Percentiles rank a stretch among this genome's conserved stretches.
Conservation (phyloP, 37 sponge, comb jelly and placozoan species). For the Axinella damicornis region DNA sequence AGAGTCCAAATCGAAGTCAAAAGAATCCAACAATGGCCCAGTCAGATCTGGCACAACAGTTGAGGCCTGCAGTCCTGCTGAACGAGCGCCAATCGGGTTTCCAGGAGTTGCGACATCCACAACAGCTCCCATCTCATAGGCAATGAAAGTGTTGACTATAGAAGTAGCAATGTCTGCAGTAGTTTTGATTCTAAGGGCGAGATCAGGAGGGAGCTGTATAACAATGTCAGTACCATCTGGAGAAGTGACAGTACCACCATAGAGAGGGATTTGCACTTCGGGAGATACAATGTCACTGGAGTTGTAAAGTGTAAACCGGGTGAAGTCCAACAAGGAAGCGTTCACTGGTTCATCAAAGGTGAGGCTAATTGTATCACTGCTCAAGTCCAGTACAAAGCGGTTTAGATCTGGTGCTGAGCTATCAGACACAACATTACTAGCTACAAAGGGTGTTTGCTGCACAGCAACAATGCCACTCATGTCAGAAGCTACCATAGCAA, state of each 20-base stretch:
- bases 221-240: constrained; percentile 61
- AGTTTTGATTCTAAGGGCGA: constrained; percentile 74
- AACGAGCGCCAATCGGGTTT: constrained; percentile 11
- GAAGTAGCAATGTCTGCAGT: constrained; percentile 48
- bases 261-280: constrained; percentile 17
- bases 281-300: background rate
- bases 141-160: constrained; percentile 63
- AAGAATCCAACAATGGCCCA: constrained; percentile 74
- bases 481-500: constrained; percentile 56
- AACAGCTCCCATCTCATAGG: constrained; percentile 31
- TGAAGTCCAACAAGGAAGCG: constrained; percentile 51
- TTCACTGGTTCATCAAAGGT: constrained; percentile 92
- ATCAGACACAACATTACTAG: constrained; percentile 59
- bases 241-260: constrained; percentile 23
- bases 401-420: constrained; percentile 65
- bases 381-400: constrained; percentile 55
- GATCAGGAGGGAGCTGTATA: constrained; percentile 22
- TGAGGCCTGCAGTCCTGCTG: constrained; percentile 24
- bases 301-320: constrained; percentile 49
- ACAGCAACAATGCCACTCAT: constrained; percentile 42
- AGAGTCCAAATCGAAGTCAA: constrained; percentile 80
- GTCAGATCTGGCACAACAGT: constrained; percentile 44
- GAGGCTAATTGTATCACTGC: constrained; percentile 47
- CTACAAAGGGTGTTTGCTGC: background rate
- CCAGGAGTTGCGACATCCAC: constrained; percentile 42